These are phyloP conservation scores for Cygnus buccinator DNA, from an alignment of 2,113 vertebrate genomes.

Conservation along the genomic window DNA sequence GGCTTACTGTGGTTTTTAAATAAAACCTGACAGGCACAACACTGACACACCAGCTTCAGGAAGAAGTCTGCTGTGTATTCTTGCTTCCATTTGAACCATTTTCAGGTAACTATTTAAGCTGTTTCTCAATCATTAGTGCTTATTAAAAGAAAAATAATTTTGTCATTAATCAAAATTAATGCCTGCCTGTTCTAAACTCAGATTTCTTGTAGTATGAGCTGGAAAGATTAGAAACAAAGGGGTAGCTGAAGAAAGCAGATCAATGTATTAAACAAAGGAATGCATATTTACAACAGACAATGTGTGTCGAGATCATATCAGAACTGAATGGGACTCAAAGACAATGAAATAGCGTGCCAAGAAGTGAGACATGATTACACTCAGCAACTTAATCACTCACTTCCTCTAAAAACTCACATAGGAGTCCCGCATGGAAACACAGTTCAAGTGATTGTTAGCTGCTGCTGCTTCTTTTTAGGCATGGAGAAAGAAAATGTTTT, in stretches of 20 bases:
- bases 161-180: background rate
- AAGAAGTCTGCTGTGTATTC: background rate
- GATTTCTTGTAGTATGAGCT: background rate
- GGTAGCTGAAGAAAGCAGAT: background rate
- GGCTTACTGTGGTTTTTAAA: background rate
- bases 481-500: background rate
- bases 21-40: background rate
- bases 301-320: rapidly evolving
- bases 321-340: background rate
- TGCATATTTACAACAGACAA: background rate
- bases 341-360: background rate
- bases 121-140: background rate
- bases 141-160: background rate
- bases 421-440: background rate
- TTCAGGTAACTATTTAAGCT: background rate
- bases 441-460: background rate
- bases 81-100: background rate
- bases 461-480: background rate
- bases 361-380: background rate
- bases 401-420: background rate
- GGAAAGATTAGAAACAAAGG: background rate
- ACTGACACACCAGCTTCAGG: background rate
- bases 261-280: background rate
- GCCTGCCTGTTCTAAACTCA: background rate
- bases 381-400: background rate